These are phyloP conservation scores for Penaeus vannamei DNA, from an alignment of 1,140 invertebrate species.

Conservation along the genomic window DNA sequence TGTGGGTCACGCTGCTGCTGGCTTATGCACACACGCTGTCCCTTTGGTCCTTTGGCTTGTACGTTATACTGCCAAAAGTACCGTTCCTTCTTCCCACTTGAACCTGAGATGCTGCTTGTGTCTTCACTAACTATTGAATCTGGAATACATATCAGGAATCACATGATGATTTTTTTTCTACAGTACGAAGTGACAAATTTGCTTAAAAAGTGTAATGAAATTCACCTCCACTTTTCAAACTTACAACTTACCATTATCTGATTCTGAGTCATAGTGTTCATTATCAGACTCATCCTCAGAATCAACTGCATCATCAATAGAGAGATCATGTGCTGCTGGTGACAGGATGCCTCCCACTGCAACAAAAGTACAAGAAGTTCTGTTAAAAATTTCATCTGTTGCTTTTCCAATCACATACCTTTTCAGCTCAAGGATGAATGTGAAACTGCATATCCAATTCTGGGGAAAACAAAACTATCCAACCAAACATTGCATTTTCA, in stretches of 20 bases:
- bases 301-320: constrained; percentile 86
- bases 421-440: too few species aligned
- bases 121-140: constrained; percentile 79
- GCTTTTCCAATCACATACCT: too few species aligned
- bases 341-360: constrained; percentile 81
- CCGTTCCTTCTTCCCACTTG: constrained; percentile 81
- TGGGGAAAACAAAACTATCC: constrained; percentile 34
- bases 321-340: constrained; percentile 85
- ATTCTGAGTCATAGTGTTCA: constrained; percentile 76
- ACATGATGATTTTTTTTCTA: too few species aligned
- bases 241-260: constrained; percentile 67
- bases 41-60: constrained; percentile 97
- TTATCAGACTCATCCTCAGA: constrained; percentile 87
- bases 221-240: background rate
- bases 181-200: too few species aligned
- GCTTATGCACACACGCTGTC: constrained; percentile 86
- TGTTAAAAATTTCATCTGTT: too few species aligned
- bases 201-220: background rate
- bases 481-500: constrained; percentile 10
- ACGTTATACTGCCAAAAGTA: constrained; percentile 99
- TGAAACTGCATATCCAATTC: background rate
- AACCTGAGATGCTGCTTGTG: constrained; percentile 69
- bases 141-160: constrained; percentile 75
- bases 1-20: constrained; percentile 93
- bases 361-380: constrained; percentile 59